Evolutionary conservation across 2,113 vertebrate genomes (phyloP), one percentile per base, ranked within the genome.

Genomic region (Anser cygnoides): DNA sequence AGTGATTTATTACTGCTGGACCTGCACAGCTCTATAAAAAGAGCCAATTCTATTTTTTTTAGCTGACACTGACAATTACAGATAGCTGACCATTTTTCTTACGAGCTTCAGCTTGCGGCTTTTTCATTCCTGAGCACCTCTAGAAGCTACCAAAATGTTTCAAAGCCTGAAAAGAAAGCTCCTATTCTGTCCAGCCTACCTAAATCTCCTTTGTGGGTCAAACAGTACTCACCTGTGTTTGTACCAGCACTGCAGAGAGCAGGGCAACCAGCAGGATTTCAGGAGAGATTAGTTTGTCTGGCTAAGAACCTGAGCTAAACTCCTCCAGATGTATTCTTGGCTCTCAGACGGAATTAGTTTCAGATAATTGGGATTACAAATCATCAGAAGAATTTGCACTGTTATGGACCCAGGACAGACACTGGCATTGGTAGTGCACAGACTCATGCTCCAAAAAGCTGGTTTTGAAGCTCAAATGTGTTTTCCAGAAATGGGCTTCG

Each of bases 211-310:
- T 70, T 43, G 75, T 61, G 57, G 11, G 22, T 68, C 67, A 89
- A 82, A 84, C 84, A 39, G 92, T 91, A 91, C 85, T 92, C 96
- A 92, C 95, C 92, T 92, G 62, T 7, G 52, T 43, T 19, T 41
- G 37, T 58, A 52, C 62, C 50, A 35, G 75, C 74, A 46, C 85
- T 92, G 55, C 57, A n/a, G 78, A 72, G 91, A 92, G 79, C 66
- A 73, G 23, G 52, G 74, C 77, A 90, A 17, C 17, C n/a, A 59
- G 75, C 21, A 16, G 28, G 29, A 76, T n/a, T 35, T 2, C 39
- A 35, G 44, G 28, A 41, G 28, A 28, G 71, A 57, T 33, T 16
- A 6, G 39, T 13, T 44, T 61, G 12, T 49, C 44, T 25, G 20
- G 7, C 23, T 26, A n/a, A 59, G 55, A 59, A 33, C 19, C 50